Base-by-base conservation (phyloP, 2,113 vertebrate species). In the Pseudolaguvia tuberculata region DNA sequence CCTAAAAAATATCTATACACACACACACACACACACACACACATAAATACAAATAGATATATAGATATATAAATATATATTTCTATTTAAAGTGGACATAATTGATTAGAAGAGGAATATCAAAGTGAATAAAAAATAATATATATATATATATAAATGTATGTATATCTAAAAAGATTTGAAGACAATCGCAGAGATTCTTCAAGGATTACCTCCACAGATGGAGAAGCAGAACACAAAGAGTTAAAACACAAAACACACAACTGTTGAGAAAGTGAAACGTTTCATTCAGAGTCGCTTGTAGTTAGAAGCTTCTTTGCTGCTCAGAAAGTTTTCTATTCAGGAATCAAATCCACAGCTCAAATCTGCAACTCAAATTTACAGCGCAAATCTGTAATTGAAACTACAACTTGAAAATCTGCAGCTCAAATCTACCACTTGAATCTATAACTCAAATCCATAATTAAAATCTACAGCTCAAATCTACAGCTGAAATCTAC, bases 101-200 rank as follows among this genome's bases (percentile, higher is more conserved):
- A 86, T 81, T 89, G 89, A 87, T 90, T 83, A 89, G 88, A 88
- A 85, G 84, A 89, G 87, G 90, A 84, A 85, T 89, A 79, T 90
- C 84, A 86, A 88, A 91, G 88, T 89, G 85, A 89, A 87, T 82
- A 88, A 79, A 66, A 86, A 82, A 87, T 73, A 31, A 65, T 42
- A 88, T 88, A 87, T 90, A 48, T 27, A 57, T 57, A 14, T 8
- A 52, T 52, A 52, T 18, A 52, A 84, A 84, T 83, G 87, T 66
- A 11, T 66, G 29, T 67, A 67, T 67, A 47, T 65, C 9, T 31
- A 67, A 35, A 79, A 89, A 86, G 79, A 89, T 89, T 87, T 88
- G 88, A 87, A 91, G 91, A 92, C 91, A 92, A 92, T 92, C 91
- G 88, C 87, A 88, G 82, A n/a, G n/a, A n/a, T n/a, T n/a, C n/a